phyloP scores from a whole-genome alignment of 2,888 invertebrate genomes.

The Patella ulyssiponensis region DNA sequence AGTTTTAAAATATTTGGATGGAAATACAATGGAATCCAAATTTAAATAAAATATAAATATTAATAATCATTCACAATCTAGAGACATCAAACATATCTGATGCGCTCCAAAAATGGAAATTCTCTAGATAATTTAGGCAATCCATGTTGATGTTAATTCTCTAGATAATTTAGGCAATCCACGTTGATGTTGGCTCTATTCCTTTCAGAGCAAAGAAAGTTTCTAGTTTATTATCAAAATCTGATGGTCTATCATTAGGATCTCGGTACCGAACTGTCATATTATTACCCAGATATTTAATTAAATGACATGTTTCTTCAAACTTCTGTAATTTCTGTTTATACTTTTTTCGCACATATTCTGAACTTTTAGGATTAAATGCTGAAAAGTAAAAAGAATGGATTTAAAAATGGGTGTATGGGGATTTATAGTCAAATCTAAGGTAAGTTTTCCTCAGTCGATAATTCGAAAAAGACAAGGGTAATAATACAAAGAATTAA shows the following conservation, averaged over 20 bases:
- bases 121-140: constrained; percentile 48
- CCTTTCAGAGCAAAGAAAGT: constrained; percentile 66
- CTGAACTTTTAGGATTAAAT: constrained; percentile 71
- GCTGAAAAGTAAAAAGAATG: constrained; percentile 56
- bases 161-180: constrained; percentile 53
- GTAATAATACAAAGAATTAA: no score
- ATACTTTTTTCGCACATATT: constrained; percentile 71
- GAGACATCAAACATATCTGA: no score
- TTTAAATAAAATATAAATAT: no score
- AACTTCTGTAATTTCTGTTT: constrained; percentile 69
- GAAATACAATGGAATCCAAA: no score
- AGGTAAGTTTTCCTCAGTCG: not conserved
- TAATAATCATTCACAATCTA: no score
- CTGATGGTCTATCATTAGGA: constrained; percentile 66
- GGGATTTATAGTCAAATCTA: not conserved
- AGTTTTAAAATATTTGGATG: no score
- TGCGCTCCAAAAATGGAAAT: constrained; percentile 28
- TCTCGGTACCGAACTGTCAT: constrained; percentile 70
- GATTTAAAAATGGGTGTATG: not conserved
- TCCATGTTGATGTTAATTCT: constrained; percentile 64
- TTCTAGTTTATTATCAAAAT: constrained; percentile 70
- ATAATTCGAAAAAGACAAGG: no score
- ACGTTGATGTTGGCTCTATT: constrained; percentile 62
- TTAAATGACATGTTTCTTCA: constrained; percentile 71
- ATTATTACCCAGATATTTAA: constrained; percentile 70